Conservation (phyloP, 2,888 invertebrate genomes). For the Frankliniella fusca region DNA sequence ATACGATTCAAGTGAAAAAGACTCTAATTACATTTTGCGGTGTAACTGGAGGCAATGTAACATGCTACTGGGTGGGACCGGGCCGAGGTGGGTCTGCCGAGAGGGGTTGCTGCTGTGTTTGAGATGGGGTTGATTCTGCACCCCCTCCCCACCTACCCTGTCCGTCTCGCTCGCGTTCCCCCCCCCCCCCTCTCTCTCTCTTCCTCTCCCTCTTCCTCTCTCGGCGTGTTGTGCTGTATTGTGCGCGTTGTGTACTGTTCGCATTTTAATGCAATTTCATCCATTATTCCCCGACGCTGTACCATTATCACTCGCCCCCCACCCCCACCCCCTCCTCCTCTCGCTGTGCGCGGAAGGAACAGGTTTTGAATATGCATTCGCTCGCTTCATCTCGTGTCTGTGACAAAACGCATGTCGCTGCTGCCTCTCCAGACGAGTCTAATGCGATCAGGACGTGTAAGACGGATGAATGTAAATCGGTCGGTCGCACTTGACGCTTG, state of each 20-base stretch:
- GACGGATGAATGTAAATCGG: no score
- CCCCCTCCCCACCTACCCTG: conserved; percentile 10
- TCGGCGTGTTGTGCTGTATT: conserved; percentile 39
- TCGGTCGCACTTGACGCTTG: no score
- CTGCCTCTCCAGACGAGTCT: neutral
- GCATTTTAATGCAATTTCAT: conserved; percentile 54
- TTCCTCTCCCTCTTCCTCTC: neutral
- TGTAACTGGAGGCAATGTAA: conserved; percentile 32
- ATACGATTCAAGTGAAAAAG: conserved; percentile 34
- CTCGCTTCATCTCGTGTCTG: conserved; percentile 28
- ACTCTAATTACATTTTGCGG: conserved; percentile 39
- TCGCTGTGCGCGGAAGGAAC: conserved; percentile 31
- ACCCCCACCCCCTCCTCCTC: conserved; percentile 35
- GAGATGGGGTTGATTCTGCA: conserved; percentile 28
- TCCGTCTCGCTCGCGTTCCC: conserved; percentile 27
- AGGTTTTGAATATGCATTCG: conserved; percentile 39
- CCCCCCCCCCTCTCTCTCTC: conserved; percentile 4
- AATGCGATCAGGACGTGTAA: neutral
- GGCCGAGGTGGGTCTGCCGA: neutral
- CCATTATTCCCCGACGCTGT: conserved; percentile 49
- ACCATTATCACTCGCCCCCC: conserved; percentile 49
- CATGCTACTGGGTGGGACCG: neutral
- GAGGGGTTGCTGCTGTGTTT: neutral
- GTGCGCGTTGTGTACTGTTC: conserved; percentile 52
- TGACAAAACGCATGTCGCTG: neutral